Evolutionary conservation across 2,888 invertebrate genomes (phyloP).

Genomic region (Sarcophaga caerulescens): DNA sequence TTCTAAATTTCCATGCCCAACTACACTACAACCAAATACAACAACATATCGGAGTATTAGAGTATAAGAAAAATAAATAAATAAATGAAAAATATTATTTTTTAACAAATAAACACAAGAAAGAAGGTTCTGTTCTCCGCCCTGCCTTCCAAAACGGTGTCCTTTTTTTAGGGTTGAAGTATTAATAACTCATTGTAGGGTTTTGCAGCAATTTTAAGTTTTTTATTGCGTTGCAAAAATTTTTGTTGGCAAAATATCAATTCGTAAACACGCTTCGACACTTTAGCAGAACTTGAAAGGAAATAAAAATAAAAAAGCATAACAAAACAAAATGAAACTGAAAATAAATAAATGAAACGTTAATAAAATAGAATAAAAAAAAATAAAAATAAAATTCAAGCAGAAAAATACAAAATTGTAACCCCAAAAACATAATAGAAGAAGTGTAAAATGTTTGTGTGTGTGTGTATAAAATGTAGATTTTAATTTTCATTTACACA

Average conservation of each 20-base stretch:
- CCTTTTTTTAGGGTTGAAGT: conserved; percentile 5
- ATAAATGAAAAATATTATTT: background rate
- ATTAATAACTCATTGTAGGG: background rate
- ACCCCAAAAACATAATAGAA: background rate
- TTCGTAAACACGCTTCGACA: conserved; percentile 56
- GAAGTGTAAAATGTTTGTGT: conserved; percentile 14
- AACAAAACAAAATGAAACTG: background rate
- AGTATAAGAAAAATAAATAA: too few species aligned
- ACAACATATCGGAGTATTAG: too few species aligned
- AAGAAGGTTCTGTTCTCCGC: background rate
- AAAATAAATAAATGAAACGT: too few species aligned
- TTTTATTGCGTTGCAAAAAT: background rate
- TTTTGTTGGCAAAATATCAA: conserved; percentile 59
- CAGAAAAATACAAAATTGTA: background rate
- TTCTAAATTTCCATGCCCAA: background rate
- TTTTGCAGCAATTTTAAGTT: background rate
- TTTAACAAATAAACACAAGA: conserved; percentile 26
- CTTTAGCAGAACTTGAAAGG: conserved; percentile 40
- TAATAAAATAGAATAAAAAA: too few species aligned
- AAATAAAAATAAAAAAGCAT: conserved; percentile 37
- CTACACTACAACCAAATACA: too few species aligned
- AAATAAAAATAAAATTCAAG: background rate
- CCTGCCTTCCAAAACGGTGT: background rate
- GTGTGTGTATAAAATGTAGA: conserved; percentile 37
- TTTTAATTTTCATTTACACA: conserved; percentile 40